Base-by-base conservation (phyloP, 2,888 invertebrate species). In the Acanthoscelides obtectus region DNA sequence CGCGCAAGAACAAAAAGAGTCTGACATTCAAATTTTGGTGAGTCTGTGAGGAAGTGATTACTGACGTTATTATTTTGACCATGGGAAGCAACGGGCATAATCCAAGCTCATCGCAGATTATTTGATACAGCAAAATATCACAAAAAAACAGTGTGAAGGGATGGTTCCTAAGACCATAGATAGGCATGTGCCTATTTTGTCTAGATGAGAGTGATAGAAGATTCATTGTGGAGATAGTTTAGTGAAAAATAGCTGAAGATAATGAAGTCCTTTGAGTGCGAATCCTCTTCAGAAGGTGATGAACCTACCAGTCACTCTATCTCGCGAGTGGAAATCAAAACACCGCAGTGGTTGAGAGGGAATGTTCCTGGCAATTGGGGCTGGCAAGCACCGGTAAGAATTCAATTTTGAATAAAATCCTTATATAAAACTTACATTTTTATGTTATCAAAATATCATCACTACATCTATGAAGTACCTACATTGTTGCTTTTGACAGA, bases 221-320 rank as follows among this genome's bases (percentile, higher is more conserved):
- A 6, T 45, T 1, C 5, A 45, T 45, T 45, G 12, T 45, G 45
- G 1, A 45, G 45, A 3, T 6, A 45, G 12, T 45, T 4, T 45
- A 12, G 12, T 12, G n/a, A n/a, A n/a, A n/a, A n/a, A n/a, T 63
- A 63, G 12, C 6, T 66, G 6, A 4, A 22, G 77, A 81, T 69
- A 79, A 86, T 86, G 86, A 86, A 86, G 78, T 84, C 85, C 22
- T 84, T 85, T 77, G 86, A 86, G 75, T 86, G 85, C 71, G 86
- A 86, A 78, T 86, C 86, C 22, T 85, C 84, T 22, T 86, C 86
- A 19, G 85, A 85, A 76, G 85, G 85, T 68, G 85, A 85, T 75
- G 85, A 86, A 80, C 83, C 84, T 20, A 82, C 84, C 19, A 81
- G 84, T 68, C 83, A 84, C 79, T 84, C 86, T 83, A 84, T 86